Conservation (phyloP, 1,140 invertebrate genomes). For the Prorops nasuta region DNA sequence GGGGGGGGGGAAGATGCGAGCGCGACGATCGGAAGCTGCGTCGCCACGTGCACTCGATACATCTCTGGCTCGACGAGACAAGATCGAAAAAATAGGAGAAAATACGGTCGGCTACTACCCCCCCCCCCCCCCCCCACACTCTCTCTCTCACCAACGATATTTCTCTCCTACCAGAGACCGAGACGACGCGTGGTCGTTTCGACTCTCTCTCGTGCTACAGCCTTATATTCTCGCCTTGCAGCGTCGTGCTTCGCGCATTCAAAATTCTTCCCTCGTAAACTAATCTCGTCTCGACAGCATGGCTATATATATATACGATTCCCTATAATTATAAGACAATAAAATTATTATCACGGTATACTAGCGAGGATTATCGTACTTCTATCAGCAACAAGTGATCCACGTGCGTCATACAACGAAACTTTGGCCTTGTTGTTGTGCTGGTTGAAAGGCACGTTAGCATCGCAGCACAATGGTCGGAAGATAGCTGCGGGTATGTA, state of each 20-base stretch:
- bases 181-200: conserved; percentile 27
- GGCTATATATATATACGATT: too few species aligned
- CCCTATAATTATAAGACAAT: too few species aligned
- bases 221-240: too few species aligned
- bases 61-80: conserved; percentile 25
- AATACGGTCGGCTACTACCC: too few species aligned
- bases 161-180: conserved; percentile 26
- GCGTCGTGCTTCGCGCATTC: too few species aligned
- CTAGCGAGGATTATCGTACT: conserved; percentile 20
- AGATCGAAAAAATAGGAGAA: conserved; percentile 25
- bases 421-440: conserved; percentile 1
- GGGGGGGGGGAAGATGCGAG: conserved; percentile 30
- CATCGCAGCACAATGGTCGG: conserved; percentile 23
- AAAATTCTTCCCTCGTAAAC: too few species aligned
- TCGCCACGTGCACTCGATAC: conserved; percentile 51
- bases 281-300: too few species aligned
- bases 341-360: too few species aligned
- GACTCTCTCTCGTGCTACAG: not conserved
- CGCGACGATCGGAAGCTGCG: conserved; percentile 32
- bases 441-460: conserved; percentile 19
- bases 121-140: too few species aligned
- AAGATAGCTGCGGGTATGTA: conserved; percentile 6
- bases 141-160: conserved; percentile 16
- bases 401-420: conserved; percentile 9
- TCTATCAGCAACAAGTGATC: conserved; percentile 32